phyloP scores from a whole-genome alignment of 2,888 invertebrate species.

The Trisateles emortualis region DNA sequence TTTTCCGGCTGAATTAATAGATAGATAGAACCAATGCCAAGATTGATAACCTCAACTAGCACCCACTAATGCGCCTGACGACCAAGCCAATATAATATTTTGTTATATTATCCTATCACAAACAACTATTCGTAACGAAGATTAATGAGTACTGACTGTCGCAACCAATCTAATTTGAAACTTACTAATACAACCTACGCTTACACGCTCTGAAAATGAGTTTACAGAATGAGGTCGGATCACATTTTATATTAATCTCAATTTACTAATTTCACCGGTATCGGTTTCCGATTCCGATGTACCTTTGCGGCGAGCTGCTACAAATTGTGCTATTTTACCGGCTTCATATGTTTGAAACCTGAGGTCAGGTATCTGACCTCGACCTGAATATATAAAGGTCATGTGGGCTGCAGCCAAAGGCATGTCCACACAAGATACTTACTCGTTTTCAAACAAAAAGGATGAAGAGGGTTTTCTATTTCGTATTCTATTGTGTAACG shows the following conservation, averaged over 20 bases:
- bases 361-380: conserved; percentile 65
- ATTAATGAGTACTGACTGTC: conserved; percentile 29
- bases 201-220: background rate
- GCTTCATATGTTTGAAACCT: conserved; percentile 43
- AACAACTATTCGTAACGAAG: conserved; percentile 23
- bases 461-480: background rate
- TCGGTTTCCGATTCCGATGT: conserved; percentile 40
- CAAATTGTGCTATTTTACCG: conserved; percentile 41
- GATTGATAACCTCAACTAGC: no score
- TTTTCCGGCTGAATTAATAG: no score
- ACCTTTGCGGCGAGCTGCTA: conserved; percentile 35
- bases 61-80: no score
- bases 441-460: conserved; percentile 24
- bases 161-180: conserved; percentile 29
- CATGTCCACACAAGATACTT: conserved; percentile 39
- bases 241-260: conserved; percentile 33
- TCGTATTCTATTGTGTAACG: background rate
- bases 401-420: conserved; percentile 54
- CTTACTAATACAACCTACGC: conserved; percentile 14
- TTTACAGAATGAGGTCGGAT: background rate
- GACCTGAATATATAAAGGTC: conserved; percentile 69
- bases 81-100: no score
- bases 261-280: conserved; percentile 28
- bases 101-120: conserved; percentile 3
- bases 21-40: no score